Evolutionary conservation across 92 coral and sea anemone genomes (phyloP), one percentile per base, ranked within the genome.

Genomic region (Porites evermanni): DNA sequence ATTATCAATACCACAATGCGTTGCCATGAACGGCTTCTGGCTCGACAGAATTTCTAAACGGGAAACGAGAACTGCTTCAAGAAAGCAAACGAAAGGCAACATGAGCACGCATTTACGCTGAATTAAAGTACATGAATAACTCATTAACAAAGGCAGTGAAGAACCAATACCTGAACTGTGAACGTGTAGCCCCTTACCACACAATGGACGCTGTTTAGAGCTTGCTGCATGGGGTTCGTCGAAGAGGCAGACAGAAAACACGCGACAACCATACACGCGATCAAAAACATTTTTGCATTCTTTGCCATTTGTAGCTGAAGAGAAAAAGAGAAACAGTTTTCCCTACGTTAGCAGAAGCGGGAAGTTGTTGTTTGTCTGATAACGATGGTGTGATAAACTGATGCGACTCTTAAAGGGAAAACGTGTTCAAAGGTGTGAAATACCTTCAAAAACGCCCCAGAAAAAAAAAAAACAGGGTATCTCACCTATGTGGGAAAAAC

Each of bases 171-270:
- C 64, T 79, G 52, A 9, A 90, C 90, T 2, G 61, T 80, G 10
- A 80, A 61, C 6, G 53, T 68, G 19, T 59, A 75, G 1, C 83
- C 90, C 14, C 87, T 66, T n/a, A 64, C 66, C 32, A 74, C 93
- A 26, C 93, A 90, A 64, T 90, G 93, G 16, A 85, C 90, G 10
- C 93, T 90, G 0, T 67, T 70, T 5, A 80, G 9, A 20, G 93
- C 93, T n/a, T 61, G 74, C 70, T 75, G 38, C 64, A 74, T 59
- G 1, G 93, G 93, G 80, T 90, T 86, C 7, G 67, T 58, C 53
- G 67, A 19, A 23, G 75, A 56, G 16, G 21, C 19, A 19, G 54
- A 29, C 44, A 32, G 53, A 54, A 53, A 81, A 59, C 2, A 70
- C 70, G 18, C 23, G 3, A 38, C 17, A 29, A 18, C 85, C 68